Base-by-base conservation (phyloP, 2,888 invertebrate genomes). In the Conomelus anceps region DNA sequence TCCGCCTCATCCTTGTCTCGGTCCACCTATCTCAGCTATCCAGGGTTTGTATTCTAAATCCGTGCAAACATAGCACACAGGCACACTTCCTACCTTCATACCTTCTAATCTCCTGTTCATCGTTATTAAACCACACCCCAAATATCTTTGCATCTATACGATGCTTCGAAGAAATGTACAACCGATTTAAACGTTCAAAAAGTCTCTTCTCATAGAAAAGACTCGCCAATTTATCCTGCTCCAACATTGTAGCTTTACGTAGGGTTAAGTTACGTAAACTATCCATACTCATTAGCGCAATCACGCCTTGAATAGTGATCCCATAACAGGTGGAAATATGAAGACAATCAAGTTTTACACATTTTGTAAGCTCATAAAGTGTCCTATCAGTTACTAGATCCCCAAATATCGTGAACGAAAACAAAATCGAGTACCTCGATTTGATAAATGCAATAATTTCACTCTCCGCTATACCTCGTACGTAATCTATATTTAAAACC, bases 281-380 rank as follows among this genome's bases (percentile, higher is more conserved):
- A 29, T 87, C 41, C 0, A 90, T 22, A 84, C 89, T 87, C 22
- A 24, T 29, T 3, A 86, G n/a, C n/a, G 89, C 85, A 4, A 84
- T 84, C 11, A 22, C 23, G 9, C 89, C 89, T 88, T 85, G 84
- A 13, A 41, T 89, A 85, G 88, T 63, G 6, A 90, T 63, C 22
- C 85, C 88, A 13, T 29, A 41, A 89, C 90, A 90, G 13, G 88
- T 85, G 22, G 90, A 89, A 23, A 90, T 88, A 24, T 90, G 90
- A 11, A 90, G 24, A 0, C 7, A 22, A 26, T 90, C 89, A n/a
- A 90, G 41, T n/a, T 22, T 89, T 22, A 26, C 13, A 88, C 90
- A 90, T 22, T 85, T 85, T 23, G 29, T 41, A 3, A 90, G 23
- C 23, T 84, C 22, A 13, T 41, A 23, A 4, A 90, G 86, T 26